These are phyloP conservation scores for Stichopus horrens DNA, from an alignment of 53 echinoderm and acorn worm species.

Conservation along the genomic window DNA sequence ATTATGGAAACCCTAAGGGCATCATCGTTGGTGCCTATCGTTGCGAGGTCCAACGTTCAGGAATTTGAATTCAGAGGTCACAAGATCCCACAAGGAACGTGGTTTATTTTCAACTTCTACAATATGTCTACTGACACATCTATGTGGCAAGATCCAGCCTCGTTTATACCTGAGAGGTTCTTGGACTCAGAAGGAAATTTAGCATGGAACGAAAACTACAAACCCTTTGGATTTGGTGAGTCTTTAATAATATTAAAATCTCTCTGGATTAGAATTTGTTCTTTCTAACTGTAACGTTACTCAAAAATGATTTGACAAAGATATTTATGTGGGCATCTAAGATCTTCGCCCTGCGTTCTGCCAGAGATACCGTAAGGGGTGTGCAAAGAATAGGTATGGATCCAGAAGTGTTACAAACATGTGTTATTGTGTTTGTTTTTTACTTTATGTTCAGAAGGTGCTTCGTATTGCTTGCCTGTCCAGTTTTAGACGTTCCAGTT, in stretches of 20 bases:
- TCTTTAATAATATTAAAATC: not conserved
- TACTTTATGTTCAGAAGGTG: too few relatives aligned
- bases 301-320: too few relatives aligned
- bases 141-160: constrained; percentile 55
- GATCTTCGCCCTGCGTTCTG: too few relatives aligned
- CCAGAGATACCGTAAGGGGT: too few relatives aligned
- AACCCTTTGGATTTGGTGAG: constrained; percentile 48
- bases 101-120: constrained; percentile 70
- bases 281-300: too few relatives aligned
- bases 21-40: constrained; percentile 2
- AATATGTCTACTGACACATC: constrained; percentile 50
- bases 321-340: too few relatives aligned
- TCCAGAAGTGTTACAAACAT: too few relatives aligned
- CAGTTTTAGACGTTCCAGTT: too few relatives aligned
- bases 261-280: too few relatives aligned
- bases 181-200: constrained; percentile 54
- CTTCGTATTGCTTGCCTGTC: too few relatives aligned
- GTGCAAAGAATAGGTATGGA: too few relatives aligned
- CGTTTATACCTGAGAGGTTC: constrained; percentile 72
- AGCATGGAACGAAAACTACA: constrained; percentile 8
- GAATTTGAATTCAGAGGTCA: constrained; percentile 50
- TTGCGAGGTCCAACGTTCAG: constrained; percentile 49
- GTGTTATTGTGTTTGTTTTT: too few relatives aligned
- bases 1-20: constrained; percentile 25
- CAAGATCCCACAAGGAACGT: constrained; percentile 53